Evolutionary conservation across 92 coral and sea anemone genomes (phyloP).

Genomic region (Epizoanthus ramosus): DNA sequence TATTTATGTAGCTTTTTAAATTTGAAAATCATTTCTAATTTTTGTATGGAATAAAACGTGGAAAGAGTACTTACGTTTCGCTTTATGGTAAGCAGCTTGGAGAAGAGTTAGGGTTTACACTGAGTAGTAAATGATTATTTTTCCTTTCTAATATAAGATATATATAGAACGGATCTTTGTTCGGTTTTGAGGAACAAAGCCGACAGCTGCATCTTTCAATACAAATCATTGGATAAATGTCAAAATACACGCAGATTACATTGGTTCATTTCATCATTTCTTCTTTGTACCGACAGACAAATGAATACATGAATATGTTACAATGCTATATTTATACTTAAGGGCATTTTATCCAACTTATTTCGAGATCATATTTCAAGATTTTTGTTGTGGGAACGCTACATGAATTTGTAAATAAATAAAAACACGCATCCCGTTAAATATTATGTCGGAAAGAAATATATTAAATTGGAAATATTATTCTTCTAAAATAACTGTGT

Average conservation of each 20-base stretch:
- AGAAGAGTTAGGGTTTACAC: background rate
- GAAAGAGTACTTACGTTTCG: background rate
- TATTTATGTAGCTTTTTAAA: background rate
- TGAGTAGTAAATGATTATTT: background rate
- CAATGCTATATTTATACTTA: background rate
- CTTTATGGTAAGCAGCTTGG: background rate
- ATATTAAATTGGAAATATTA: too few relatives aligned
- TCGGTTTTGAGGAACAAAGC: background rate
- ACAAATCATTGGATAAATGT: background rate
- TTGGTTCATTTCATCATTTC: background rate
- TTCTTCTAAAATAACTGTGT: too few relatives aligned
- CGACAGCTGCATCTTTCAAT: background rate
- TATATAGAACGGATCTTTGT: background rate
- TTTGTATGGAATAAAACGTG: background rate
- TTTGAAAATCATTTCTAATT: background rate
- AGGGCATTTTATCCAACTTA: background rate
- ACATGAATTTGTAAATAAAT: too few relatives aligned
- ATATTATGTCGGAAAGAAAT: too few relatives aligned
- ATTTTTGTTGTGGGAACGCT: too few relatives aligned
- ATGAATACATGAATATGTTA: background rate
- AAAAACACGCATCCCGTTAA: too few relatives aligned
- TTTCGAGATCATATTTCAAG: background rate
- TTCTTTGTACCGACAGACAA: background rate
- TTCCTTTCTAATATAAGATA: background rate
- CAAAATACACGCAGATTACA: background rate